phyloP scores from a whole-genome alignment of 2,888 invertebrate genomes.

The Physocephala rufipes region DNA sequence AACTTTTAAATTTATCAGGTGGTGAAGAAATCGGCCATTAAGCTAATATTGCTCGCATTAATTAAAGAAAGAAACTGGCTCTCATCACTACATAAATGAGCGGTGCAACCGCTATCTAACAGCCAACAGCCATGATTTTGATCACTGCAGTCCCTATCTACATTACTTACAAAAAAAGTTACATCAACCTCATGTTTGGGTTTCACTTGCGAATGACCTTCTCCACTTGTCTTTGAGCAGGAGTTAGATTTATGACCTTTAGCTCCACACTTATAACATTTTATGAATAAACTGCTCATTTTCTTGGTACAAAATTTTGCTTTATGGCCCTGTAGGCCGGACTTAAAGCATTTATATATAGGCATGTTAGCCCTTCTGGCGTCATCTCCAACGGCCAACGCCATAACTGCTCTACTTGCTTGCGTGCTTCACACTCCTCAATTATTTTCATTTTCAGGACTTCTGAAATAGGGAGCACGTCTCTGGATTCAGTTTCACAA shows the following conservation, averaged over 20 bases:
- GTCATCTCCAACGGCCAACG: conserved; percentile 31
- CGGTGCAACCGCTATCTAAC: conserved; percentile 39
- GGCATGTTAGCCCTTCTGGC: neutral
- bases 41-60: too few relatives aligned
- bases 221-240: conserved; percentile 7
- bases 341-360: neutral
- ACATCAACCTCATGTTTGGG: too few relatives aligned
- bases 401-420: conserved; percentile 27
- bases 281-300: neutral
- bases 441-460: conserved; percentile 39
- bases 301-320: conserved; percentile 29
- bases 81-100: conserved; percentile 39
- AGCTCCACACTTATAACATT: conserved; percentile 15
- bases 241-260: conserved; percentile 37
- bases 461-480: conserved; percentile 36
- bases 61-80: too few relatives aligned
- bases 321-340: conserved; percentile 30
- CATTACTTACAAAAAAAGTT: conserved; percentile 16
- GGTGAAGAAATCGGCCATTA: too few relatives aligned
- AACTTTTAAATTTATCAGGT: too few relatives aligned
- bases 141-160: neutral
- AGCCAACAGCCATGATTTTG: conserved; percentile 24
- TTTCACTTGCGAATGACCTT: too few relatives aligned
- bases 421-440: conserved; percentile 39
- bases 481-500: conserved; percentile 37